A percentile compares a stretch with the other conserved stretches of the same genome.
These are phyloP conservation scores for Acanthaster planci DNA, from an alignment of 35 echinoderm and acorn worm species.

Conservation along the genomic window DNA sequence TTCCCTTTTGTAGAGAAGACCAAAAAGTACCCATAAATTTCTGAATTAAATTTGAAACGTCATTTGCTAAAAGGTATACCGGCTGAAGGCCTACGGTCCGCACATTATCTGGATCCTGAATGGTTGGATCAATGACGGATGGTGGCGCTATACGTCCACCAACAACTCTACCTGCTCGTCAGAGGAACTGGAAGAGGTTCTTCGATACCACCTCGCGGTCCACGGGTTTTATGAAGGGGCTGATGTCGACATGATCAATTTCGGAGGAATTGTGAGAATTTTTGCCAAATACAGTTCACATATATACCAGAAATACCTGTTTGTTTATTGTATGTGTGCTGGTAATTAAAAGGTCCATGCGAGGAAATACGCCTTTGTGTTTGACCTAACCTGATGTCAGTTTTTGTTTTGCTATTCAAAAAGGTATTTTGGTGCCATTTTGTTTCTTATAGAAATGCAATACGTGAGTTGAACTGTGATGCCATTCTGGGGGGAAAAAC, in stretches of 20 bases:
- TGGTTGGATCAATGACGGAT: slow-evolving; percentile 16
- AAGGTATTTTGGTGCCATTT: neutral
- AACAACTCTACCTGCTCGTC: neutral
- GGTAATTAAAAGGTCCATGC: no score
- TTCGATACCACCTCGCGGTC: slow-evolving; percentile 11
- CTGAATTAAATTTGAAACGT: no score
- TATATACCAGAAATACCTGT: no score
- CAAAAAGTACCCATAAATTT: no score
- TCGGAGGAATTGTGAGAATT: slow-evolving; percentile 5
- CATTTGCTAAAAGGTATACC: neutral
- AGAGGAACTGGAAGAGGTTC: slow-evolving; percentile 20
- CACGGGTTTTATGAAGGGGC: slow-evolving; percentile 9
- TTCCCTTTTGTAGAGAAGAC: no score
- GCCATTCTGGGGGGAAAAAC: neutral
- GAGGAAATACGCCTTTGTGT: no score
- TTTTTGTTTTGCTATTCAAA: neutral
- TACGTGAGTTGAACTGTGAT: neutral
- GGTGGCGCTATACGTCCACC: slow-evolving; percentile 11
- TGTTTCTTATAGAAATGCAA: neutral
- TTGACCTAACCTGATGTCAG: neutral
- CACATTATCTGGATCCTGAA: neutral
- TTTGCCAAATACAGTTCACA: no score
- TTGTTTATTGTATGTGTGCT: no score
- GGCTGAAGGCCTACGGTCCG: neutral
- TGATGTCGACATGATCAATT: neutral